Conservation (phyloP, 2,888 invertebrate genomes). For the Pterobdella sp. region DNA sequence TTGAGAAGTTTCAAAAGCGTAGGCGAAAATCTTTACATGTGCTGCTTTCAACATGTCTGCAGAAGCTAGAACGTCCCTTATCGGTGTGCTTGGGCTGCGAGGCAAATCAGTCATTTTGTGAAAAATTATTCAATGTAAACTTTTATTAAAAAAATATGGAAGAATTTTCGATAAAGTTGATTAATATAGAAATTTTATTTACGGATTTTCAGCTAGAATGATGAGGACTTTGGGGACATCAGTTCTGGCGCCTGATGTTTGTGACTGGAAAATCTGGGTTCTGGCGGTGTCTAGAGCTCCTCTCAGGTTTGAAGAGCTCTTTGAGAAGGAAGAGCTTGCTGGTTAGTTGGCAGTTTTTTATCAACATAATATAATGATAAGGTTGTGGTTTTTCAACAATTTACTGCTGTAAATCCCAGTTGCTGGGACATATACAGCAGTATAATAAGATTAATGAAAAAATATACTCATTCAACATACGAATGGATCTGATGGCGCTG, state of each 20-base stretch:
- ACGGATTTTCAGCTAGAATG: constrained; percentile 16
- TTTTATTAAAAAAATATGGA: too few relatives aligned
- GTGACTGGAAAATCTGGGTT: constrained; percentile 14
- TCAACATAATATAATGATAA: not conserved
- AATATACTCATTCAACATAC: not conserved
- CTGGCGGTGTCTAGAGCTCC: constrained; percentile 22
- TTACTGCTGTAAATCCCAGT: too few relatives aligned
- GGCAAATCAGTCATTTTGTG: too few relatives aligned
- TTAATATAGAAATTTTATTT: too few relatives aligned
- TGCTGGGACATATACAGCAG: not conserved
- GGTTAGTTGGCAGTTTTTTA: not conserved
- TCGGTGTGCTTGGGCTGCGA: not conserved
- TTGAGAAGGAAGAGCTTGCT: not conserved
- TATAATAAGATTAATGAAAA: not conserved
- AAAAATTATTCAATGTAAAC: too few relatives aligned
- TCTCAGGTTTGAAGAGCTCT: constrained; percentile 16
- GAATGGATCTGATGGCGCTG: constrained; percentile 3
- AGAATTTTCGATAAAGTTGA: too few relatives aligned
- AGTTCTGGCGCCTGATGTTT: constrained; percentile 17
- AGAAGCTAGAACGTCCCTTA: not conserved
- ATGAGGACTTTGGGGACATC: constrained; percentile 29
- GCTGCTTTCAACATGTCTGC: not conserved
- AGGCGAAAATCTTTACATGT: constrained; percentile 15
- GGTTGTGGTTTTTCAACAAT: not conserved
- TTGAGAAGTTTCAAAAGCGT: not conserved